phyloP scores from a whole-genome alignment of 2,113 vertebrate species.

The Nannospalax galili region DNA sequence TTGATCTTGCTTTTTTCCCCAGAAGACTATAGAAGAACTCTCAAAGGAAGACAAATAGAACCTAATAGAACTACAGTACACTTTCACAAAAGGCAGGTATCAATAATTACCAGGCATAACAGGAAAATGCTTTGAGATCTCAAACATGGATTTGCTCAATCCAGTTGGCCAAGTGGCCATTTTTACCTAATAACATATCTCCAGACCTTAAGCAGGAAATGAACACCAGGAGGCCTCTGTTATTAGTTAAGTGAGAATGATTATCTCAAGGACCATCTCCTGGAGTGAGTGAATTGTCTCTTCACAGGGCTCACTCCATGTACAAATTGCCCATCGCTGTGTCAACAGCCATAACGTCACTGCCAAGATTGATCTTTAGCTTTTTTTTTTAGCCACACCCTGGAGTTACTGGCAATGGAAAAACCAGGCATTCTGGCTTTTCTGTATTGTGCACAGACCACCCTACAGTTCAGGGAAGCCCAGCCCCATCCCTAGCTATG shows the following conservation, averaged over 20 bases:
- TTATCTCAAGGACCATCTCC: background rate
- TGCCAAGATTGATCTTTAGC: background rate
- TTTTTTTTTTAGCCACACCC: background rate
- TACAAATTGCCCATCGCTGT: background rate
- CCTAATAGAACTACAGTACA: background rate
- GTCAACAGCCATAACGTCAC: background rate
- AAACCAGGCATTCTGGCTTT: background rate
- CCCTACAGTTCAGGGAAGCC: background rate
- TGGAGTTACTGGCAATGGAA: background rate
- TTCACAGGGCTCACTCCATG: background rate
- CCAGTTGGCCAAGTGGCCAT: background rate
- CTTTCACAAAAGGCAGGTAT: background rate
- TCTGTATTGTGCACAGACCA: background rate
- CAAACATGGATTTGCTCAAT: background rate
- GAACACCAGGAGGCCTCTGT: background rate
- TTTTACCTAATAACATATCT: background rate
- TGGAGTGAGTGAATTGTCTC: background rate
- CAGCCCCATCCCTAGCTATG: background rate
- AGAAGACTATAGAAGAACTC: background rate
- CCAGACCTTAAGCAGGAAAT: background rate
- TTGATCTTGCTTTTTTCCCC: background rate
- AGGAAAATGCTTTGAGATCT: background rate
- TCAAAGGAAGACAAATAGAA: slow-evolving; percentile 1
- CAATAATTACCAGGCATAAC: background rate
- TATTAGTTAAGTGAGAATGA: background rate